These are phyloP conservation scores for Peromyscus maniculatus DNA, from an alignment of 2,113 vertebrate genomes.

Conservation along the genomic window DNA sequence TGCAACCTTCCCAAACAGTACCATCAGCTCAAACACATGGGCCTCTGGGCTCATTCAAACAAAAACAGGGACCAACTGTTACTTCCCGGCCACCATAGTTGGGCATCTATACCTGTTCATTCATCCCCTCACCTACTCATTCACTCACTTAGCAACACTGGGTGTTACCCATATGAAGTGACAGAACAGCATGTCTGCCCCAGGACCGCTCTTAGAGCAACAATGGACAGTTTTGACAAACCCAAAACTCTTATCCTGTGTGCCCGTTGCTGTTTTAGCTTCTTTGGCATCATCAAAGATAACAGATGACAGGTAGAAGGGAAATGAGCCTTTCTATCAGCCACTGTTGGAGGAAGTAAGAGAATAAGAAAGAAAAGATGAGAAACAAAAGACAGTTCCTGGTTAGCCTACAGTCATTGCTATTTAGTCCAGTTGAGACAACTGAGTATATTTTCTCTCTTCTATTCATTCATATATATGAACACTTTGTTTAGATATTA, in stretches of 20 bases:
- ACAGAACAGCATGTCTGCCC: neutral
- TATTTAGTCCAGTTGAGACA: neutral
- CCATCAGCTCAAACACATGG: neutral
- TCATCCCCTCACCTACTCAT: neutral
- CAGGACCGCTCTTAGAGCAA: neutral
- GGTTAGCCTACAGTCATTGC: neutral
- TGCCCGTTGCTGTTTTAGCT: neutral
- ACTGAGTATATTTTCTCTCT: neutral
- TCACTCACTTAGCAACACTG: neutral
- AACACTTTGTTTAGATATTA: neutral
- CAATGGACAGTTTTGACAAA: neutral
- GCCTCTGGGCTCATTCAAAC: too few relatives aligned
- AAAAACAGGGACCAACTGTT: neutral
- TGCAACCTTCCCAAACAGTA: neutral
- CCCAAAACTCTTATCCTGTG: neutral
- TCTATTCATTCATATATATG: neutral
- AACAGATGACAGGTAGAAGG: neutral
- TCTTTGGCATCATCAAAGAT: constrained; percentile 10
- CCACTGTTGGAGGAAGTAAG: neutral
- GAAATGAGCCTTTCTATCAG: neutral
- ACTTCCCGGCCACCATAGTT: accelerated
- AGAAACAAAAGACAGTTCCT: neutral
- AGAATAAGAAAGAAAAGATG: neutral
- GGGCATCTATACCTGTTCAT: neutral
- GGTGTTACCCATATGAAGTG: neutral